These are phyloP conservation scores for Cossypha caffra DNA, from an alignment of 2,797 vertebrate species.

Conservation along the genomic window DNA sequence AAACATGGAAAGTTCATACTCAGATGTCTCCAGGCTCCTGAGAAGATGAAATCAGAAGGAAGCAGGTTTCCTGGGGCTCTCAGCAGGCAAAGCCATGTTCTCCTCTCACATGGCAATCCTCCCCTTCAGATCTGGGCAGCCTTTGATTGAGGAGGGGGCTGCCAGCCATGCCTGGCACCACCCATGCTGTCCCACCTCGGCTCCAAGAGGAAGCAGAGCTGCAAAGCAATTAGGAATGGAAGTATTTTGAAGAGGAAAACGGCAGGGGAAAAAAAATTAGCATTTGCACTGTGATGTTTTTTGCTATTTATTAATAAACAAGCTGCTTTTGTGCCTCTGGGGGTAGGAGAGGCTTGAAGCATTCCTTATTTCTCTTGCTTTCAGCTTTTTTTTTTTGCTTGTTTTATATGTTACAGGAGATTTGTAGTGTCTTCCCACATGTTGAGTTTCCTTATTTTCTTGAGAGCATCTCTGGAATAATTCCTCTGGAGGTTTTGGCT, in stretches of 20 bases:
- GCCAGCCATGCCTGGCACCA: neutral
- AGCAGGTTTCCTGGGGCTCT: neutral
- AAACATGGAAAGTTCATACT: neutral
- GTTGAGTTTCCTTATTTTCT: conserved; percentile 49
- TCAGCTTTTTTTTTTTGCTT: conserved; percentile 10
- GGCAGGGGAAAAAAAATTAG: conserved; percentile 18
- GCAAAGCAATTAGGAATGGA: neutral
- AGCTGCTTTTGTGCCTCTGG: neutral
- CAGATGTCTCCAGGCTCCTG: neutral
- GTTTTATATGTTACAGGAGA: conserved; percentile 57
- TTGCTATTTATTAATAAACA: conserved; percentile 59
- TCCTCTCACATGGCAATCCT: neutral
- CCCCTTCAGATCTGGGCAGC: neutral
- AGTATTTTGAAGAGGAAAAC: conserved; percentile 33
- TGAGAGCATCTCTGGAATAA: conserved; percentile 34
- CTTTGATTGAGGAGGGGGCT: neutral
- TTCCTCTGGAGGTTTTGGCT: conserved; percentile 3
- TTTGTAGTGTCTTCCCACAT: conserved; percentile 61
- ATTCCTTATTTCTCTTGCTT: conserved; percentile 2
- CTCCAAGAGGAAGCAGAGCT: neutral
- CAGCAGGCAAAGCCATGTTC: neutral
- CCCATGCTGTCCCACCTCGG: accelerated
- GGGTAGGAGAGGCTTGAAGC: conserved; percentile 12
- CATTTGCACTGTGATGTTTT: conserved; percentile 29
- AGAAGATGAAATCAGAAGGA: neutral